phyloP scores from a whole-genome alignment of 2,113 vertebrate species.

The Pteruthius melanotis region DNA sequence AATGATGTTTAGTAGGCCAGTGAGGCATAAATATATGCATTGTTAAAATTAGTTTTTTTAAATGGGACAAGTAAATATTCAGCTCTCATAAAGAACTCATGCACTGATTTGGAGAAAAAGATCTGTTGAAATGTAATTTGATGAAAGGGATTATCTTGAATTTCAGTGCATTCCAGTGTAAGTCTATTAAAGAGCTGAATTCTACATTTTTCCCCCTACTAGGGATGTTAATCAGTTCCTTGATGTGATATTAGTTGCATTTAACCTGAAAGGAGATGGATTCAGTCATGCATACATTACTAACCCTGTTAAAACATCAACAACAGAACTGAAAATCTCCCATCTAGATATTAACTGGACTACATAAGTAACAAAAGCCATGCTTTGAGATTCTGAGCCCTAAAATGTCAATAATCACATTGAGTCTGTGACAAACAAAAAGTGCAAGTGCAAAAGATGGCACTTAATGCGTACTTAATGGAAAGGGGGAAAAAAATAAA shows the following conservation, averaged over 20 bases:
- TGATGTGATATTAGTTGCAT: not conserved
- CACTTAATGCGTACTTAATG: not conserved
- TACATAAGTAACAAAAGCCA: not conserved
- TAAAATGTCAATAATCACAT: not conserved
- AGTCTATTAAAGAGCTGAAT: not conserved
- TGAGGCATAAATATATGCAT: conserved; percentile 12
- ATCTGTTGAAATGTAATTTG: not conserved
- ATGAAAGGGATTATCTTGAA: not conserved
- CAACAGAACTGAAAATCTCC: not conserved
- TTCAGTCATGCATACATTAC: conserved; percentile 6
- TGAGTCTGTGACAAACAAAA: not conserved
- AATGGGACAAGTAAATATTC: not conserved
- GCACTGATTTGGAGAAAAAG: not conserved
- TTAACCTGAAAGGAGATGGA: conserved; percentile 35
- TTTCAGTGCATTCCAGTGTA: not conserved
- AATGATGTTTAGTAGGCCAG: conserved; percentile 21
- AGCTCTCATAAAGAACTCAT: not conserved
- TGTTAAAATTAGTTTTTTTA: conserved; percentile 18
- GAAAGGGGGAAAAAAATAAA: not conserved
- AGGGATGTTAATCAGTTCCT: conserved; percentile 3
- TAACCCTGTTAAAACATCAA: conserved; percentile 17
- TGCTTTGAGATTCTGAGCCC: not conserved
- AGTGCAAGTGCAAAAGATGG: not conserved
- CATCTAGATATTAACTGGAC: not conserved
- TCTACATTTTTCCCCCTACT: not conserved